Evolutionary conservation across 2,797 vertebrate genomes (phyloP).

Genomic region (Okamejei kenojei): DNA sequence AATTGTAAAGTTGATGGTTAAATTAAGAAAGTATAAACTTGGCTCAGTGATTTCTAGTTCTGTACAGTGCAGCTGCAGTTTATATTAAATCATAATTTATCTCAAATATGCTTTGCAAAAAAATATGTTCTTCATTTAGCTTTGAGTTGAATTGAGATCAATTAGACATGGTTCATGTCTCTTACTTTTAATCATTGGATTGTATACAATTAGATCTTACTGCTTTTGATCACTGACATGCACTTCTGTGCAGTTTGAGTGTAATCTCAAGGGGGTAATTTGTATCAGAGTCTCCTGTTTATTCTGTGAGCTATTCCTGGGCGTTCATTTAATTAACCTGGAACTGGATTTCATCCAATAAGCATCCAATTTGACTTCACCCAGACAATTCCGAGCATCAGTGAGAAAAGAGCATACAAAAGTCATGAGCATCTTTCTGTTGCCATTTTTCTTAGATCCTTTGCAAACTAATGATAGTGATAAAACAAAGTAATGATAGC

Average conservation of each 20-base stretch:
- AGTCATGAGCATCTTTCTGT: neutral
- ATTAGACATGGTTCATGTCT: neutral
- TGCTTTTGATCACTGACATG: neutral
- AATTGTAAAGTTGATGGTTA: neutral
- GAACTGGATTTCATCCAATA: neutral
- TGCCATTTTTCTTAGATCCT: neutral
- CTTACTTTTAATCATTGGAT: neutral
- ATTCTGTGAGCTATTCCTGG: neutral
- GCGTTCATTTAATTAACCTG: neutral
- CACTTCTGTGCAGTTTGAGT: neutral
- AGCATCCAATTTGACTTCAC: neutral
- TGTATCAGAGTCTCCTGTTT: neutral
- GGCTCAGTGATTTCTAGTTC: neutral
- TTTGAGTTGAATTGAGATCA: neutral
- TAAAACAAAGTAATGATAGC: neutral
- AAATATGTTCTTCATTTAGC: neutral
- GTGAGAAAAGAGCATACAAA: neutral
- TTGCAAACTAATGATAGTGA: neutral
- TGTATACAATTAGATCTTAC: neutral
- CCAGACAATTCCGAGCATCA: too few relatives aligned
- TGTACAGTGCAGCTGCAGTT: neutral
- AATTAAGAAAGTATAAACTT: neutral
- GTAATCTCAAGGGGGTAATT: neutral
- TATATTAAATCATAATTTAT: neutral
- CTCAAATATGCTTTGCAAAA: neutral